Percentiles rank a stretch among this genome's conserved stretches.
Conservation (phyloP, 2,888 invertebrate species). For the Drosophila ezoana region DNA sequence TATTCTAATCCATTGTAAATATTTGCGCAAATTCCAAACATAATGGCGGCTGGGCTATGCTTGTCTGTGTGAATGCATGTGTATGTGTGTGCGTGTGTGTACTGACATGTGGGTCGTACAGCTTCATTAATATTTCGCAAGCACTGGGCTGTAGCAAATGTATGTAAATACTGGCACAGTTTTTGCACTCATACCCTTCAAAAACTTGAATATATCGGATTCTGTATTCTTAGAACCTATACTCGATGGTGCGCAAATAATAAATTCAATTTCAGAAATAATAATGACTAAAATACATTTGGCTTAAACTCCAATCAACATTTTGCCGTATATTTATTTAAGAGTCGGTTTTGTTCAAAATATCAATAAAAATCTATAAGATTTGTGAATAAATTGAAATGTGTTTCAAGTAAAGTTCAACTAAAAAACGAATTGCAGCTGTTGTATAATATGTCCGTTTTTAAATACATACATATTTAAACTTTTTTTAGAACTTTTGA, state of each 20-base stretch:
- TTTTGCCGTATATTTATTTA: slow-evolving; percentile 13
- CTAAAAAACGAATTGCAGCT: not conserved
- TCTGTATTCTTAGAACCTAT: slow-evolving; percentile 4
- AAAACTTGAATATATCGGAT: slow-evolving; percentile 4
- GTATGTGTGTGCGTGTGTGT: slow-evolving; percentile 15
- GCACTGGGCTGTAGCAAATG: slow-evolving; percentile 24
- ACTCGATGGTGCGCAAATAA: slow-evolving; percentile 43
- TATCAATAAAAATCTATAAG: slow-evolving; percentile 22
- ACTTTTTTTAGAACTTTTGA: too few relatives aligned
- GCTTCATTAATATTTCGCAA: slow-evolving; percentile 59
- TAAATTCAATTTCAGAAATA: slow-evolving; percentile 46
- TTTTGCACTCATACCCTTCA: slow-evolving; percentile 8
- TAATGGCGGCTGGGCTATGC: slow-evolving; percentile 23
- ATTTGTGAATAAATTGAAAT: not conserved
- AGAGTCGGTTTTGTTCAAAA: slow-evolving; percentile 9
- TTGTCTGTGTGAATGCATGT: slow-evolving; percentile 1
- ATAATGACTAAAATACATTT: slow-evolving; percentile 26
- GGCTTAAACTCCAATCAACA: slow-evolving; percentile 29
- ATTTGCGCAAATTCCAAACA: slow-evolving; percentile 49
- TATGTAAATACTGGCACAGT: slow-evolving; percentile 50
- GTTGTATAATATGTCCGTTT: too few relatives aligned
- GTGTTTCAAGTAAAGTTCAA: not conserved
- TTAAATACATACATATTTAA: too few relatives aligned
- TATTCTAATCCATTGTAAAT: slow-evolving; percentile 69
- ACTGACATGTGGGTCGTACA: slow-evolving; percentile 38